Percentiles rank a stretch among this genome's conserved stretches.
These are phyloP conservation scores for Eurois occulta DNA, from an alignment of 2,888 invertebrate species.

Conservation along the genomic window DNA sequence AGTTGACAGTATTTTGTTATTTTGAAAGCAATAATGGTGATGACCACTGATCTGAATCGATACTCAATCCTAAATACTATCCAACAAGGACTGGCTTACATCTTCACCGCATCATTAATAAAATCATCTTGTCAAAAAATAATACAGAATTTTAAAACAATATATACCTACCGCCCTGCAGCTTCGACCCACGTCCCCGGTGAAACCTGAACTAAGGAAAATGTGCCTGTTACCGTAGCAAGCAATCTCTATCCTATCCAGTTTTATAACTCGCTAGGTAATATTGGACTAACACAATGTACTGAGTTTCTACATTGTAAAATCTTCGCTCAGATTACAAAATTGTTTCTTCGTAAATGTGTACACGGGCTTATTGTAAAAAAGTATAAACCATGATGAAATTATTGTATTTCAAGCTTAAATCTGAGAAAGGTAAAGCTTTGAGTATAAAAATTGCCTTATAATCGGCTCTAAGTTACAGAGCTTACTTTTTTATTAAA, in stretches of 20 bases:
- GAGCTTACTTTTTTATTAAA: not conserved
- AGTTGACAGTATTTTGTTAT: not conserved
- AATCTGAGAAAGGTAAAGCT: not conserved
- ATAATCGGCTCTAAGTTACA: not conserved
- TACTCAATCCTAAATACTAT: not conserved
- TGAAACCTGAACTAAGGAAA: conserved; percentile 27
- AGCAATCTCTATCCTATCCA: conserved; percentile 50
- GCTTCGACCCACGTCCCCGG: not conserved
- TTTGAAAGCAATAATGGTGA: not conserved
- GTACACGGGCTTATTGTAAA: not conserved
- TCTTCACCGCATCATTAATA: not conserved
- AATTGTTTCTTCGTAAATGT: conserved; percentile 1
- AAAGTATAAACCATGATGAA: not conserved
- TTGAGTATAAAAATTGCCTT: not conserved
- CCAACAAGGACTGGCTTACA: too few species aligned
- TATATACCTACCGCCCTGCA: not conserved
- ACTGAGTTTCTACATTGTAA: conserved; percentile 32
- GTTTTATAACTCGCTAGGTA: conserved; percentile 50
- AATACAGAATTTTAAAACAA: not conserved
- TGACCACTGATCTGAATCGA: not conserved
- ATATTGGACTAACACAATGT: conserved; percentile 37
- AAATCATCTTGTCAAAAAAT: too few species aligned
- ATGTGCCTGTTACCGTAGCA: conserved; percentile 26
- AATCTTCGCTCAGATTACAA: conserved; percentile 23
- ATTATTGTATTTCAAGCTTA: not conserved